These are phyloP conservation scores for Danio jaintianensis DNA, from an alignment of 2,797 vertebrate species.

Conservation along the genomic window DNA sequence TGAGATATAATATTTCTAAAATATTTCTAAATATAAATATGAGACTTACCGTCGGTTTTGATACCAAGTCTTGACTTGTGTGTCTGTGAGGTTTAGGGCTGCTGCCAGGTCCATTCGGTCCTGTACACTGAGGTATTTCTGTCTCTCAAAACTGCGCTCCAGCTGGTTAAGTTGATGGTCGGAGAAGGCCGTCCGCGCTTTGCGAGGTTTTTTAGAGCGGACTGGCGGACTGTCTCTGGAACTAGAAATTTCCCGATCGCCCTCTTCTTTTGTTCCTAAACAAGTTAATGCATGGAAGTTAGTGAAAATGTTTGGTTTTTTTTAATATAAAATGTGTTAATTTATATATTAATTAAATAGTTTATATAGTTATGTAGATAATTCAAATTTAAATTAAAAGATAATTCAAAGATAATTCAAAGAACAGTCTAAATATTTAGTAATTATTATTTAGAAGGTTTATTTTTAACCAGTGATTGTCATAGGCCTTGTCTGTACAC, in stretches of 20 bases:
- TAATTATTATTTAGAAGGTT: neutral
- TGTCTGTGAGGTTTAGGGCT: slow-evolving; percentile 93
- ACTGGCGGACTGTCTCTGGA: slow-evolving; percentile 94
- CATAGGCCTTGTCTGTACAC: neutral
- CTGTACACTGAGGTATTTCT: slow-evolving; percentile 97
- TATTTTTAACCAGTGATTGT: neutral
- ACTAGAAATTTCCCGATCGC: slow-evolving; percentile 93
- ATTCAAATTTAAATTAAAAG: no score
- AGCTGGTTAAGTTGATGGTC: slow-evolving; percentile 97
- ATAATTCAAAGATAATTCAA: no score
- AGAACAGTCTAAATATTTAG: neutral
- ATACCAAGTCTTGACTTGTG: slow-evolving; percentile 95
- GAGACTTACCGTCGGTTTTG: slow-evolving; percentile 86
- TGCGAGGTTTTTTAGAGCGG: slow-evolving; percentile 94
- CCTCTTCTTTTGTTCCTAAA: slow-evolving; percentile 91
- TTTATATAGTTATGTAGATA: neutral
- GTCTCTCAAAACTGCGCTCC: slow-evolving; percentile 95
- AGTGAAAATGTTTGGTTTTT: neutral
- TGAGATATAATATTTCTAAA: slow-evolving; percentile 11
- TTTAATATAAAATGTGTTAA: neutral
- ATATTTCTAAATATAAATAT: neutral
- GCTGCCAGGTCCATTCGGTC: slow-evolving; percentile 98
- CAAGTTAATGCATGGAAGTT: slow-evolving; percentile 21
- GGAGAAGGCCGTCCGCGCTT: slow-evolving; percentile 94
- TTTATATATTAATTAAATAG: neutral